These are phyloP conservation scores for Acanthococcus lagerstroemiae DNA, from an alignment of 2,888 invertebrate genomes.

Conservation along the genomic window DNA sequence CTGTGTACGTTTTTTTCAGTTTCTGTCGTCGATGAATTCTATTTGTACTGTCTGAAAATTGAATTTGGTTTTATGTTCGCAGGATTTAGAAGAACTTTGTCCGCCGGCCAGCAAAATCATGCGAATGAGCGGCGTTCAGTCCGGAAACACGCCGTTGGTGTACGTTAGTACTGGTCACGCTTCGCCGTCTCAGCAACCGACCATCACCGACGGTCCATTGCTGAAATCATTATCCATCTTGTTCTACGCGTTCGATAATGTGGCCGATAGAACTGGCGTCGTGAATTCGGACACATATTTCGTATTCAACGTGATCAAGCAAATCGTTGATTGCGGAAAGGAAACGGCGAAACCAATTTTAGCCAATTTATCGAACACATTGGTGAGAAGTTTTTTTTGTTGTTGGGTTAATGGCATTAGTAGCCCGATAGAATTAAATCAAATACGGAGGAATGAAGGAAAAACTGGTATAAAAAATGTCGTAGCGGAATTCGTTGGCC, in stretches of 20 bases:
- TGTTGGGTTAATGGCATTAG: no score
- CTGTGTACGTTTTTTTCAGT: no score
- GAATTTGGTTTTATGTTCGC: no score
- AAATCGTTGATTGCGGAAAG: slow-evolving; percentile 65
- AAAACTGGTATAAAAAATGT: no score
- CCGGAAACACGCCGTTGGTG: slow-evolving; percentile 11
- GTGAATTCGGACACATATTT: slow-evolving; percentile 75
- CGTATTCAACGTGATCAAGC: slow-evolving; percentile 64
- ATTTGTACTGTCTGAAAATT: no score
- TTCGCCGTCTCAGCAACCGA: slow-evolving; percentile 4
- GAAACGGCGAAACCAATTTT: slow-evolving; percentile 60
- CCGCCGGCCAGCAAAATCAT: slow-evolving; percentile 37
- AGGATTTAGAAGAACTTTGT: slow-evolving; percentile 36
- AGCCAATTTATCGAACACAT: slow-evolving; percentile 59
- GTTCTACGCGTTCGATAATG: slow-evolving; percentile 42
- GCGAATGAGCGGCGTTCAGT: slow-evolving; percentile 34
- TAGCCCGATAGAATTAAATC: no score
- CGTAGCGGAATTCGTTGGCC: no score
- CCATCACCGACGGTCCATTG: slow-evolving; percentile 45
- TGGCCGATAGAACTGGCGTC: slow-evolving; percentile 28
- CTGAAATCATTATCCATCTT: slow-evolving; percentile 39
- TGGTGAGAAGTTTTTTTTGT: slow-evolving; percentile 45
- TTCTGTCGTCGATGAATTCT: no score
- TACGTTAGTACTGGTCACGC: slow-evolving; percentile 11
- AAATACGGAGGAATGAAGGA: no score